Conservation (phyloP, 2,888 invertebrate genomes). For the Ectemnius lituratus region DNA sequence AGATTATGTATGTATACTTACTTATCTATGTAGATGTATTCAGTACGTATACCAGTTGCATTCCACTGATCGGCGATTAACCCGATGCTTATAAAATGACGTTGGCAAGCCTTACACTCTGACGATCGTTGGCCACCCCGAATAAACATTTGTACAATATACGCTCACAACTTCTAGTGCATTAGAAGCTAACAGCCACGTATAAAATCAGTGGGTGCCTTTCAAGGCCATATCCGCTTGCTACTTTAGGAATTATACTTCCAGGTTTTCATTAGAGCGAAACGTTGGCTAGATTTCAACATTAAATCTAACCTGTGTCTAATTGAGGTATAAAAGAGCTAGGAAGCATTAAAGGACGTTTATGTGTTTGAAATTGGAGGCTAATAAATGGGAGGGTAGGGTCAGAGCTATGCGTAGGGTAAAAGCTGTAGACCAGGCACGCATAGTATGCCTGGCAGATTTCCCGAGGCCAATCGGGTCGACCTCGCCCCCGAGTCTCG, state of each 20-base stretch:
- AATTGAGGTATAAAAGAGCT: too few species aligned
- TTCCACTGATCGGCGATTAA: slow-evolving; percentile 38
- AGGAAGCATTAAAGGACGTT: too few species aligned
- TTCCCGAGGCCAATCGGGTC: slow-evolving; percentile 18
- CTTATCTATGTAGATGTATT: slow-evolving; percentile 17
- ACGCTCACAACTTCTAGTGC: too few species aligned
- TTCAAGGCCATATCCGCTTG: too few species aligned
- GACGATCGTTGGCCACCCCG: slow-evolving; percentile 51
- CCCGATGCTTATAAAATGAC: slow-evolving; percentile 43
- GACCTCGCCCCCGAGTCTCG: slow-evolving; percentile 22
- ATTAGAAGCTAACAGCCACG: too few species aligned
- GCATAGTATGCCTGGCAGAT: slow-evolving; percentile 12
- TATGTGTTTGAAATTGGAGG: neutral
- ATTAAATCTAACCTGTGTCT: too few species aligned
- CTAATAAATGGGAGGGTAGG: slow-evolving; percentile 9
- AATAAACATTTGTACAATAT: neutral
- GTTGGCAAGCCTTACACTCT: slow-evolving; percentile 21
- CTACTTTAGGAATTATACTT: too few species aligned
- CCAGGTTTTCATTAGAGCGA: too few species aligned
- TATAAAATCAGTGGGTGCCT: too few species aligned
- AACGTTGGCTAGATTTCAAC: too few species aligned
- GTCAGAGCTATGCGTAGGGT: neutral
- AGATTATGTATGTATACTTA: slow-evolving; percentile 38
- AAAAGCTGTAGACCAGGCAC: neutral
- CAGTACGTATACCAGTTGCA: slow-evolving; percentile 24